phyloP scores from a whole-genome alignment of 1,140 invertebrate species.

The Eubasilissa regina region DNA sequence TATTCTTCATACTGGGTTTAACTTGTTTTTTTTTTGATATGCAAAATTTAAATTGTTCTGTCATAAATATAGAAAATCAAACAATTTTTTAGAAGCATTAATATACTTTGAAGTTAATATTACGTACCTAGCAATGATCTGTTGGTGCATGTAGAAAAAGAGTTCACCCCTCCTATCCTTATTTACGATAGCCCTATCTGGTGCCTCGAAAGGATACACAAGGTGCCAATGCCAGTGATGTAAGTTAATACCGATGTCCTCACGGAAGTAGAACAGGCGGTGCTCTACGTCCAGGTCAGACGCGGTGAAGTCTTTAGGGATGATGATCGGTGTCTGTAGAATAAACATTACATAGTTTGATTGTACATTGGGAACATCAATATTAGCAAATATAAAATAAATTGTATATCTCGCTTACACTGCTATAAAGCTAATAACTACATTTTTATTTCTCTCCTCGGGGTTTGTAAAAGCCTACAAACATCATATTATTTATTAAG shows the following conservation, averaged over 20 bases:
- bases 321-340: slow-evolving; percentile 71
- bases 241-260: slow-evolving; percentile 77
- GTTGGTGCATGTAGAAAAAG: slow-evolving; percentile 84
- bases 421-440: no score
- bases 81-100: no score
- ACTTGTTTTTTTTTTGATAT: no score
- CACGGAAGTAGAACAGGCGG: slow-evolving; percentile 78
- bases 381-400: no score
- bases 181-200: slow-evolving; percentile 68
- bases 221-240: slow-evolving; percentile 86
- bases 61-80: no score
- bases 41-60: no score
- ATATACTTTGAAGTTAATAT: background rate
- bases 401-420: no score
- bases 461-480: no score
- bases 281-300: slow-evolving; percentile 79
- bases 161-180: slow-evolving; percentile 82
- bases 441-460: no score
- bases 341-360: background rate
- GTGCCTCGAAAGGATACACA: slow-evolving; percentile 74
- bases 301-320: slow-evolving; percentile 78
- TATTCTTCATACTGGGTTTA: no score
- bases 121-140: slow-evolving; percentile 73
- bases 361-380: background rate
- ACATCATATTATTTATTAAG: no score